Evolutionary conservation across 2,113 vertebrate genomes (phyloP), one percentile per base, ranked within the genome.

Genomic region (Trinectes maculatus): DNA sequence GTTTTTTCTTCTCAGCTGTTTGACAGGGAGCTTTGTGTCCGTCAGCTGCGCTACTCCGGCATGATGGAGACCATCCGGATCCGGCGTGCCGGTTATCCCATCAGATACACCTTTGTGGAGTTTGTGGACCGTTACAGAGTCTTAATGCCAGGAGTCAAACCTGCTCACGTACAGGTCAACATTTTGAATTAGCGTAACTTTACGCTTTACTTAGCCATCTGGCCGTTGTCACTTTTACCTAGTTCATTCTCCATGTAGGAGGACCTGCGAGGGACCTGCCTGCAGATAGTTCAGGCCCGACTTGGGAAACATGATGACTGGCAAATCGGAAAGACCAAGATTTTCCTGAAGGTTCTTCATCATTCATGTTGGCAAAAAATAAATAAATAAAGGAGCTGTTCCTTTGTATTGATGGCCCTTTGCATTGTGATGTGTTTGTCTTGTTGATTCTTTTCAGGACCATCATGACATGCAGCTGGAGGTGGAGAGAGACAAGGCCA

Each of bases 41-140:
- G 98, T 31, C 97, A 99, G 92, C 93, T 99, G 79, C 87, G 98
- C 1, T 99, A 99, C 80, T 99, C 97, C 0, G 98, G 98, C 47
- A 99, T 99, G 97, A 99, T 99, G 98, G 96, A 99, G 89, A 99
- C 98, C 33, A 99, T 99, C 83, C 92, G 98, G 53, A 99, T 99
- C 79, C 92, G 97, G 25, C 89, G 96, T 0, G 98, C 96, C 0
- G 98, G 98, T 1, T 99, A 99, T 63, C 98, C 98, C 44, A 99
- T 99, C 85, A 94, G 98, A 63, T 97, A 99, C 89, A 96, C 94
- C 0, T 99, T 99, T 0, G 93, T 93, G 9, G 96, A 99, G 89
- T 99, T 99, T 0, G 97, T 99, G 77, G 98, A 99, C 64, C 92
- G 98, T 0, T 99, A 99, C 84, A 86, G 97, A 0, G 96, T 99